These are phyloP conservation scores for Natrix natrix DNA, from an alignment of 2,797 vertebrate species.

Conservation along the genomic window DNA sequence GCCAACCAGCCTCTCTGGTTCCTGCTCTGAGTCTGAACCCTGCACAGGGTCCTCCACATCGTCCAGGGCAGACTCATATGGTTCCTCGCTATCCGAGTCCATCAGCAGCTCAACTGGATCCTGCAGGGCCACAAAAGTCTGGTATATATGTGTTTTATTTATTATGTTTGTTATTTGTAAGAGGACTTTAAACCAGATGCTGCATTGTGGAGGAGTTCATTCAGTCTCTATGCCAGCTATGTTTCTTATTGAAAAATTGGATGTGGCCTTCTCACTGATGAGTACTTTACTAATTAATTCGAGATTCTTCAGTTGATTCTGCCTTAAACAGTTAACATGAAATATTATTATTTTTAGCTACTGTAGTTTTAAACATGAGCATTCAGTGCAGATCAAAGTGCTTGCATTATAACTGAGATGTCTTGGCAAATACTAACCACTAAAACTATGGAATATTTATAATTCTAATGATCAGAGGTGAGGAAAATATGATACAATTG, in stretches of 20 bases:
- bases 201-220: neutral
- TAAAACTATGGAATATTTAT: neutral
- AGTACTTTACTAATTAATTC: neutral
- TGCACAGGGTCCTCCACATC: too few species aligned
- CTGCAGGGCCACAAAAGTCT: neutral
- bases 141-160: neutral
- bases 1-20: too few species aligned
- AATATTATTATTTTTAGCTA: conserved; percentile 8
- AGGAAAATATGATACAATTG: conserved; percentile 3
- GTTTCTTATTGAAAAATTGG: neutral
- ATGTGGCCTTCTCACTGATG: neutral
- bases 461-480: neutral
- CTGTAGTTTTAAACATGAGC: neutral
- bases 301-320: conserved; percentile 9
- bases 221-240: neutral
- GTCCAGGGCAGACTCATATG: too few species aligned
- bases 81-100: too few species aligned
- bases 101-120: too few species aligned
- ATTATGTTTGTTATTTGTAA: neutral
- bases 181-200: neutral
- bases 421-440: neutral
- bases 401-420: neutral
- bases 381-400: neutral
- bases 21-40: too few species aligned
- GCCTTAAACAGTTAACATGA: neutral